Conservation (phyloP, 2,888 invertebrate genomes). For the Hypomecis atomaria region DNA sequence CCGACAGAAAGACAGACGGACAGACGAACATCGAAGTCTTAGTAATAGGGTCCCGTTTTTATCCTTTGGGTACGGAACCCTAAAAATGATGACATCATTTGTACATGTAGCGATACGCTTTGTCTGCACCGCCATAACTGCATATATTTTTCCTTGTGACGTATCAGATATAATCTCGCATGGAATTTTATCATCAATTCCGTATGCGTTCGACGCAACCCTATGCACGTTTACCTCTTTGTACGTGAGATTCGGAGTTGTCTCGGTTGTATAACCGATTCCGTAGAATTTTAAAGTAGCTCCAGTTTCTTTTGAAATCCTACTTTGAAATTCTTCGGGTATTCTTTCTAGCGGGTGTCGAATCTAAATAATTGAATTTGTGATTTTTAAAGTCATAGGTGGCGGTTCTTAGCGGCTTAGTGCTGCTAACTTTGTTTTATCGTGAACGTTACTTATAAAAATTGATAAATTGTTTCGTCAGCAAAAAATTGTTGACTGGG, state of each 20-base stretch:
- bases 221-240: slow-evolving; percentile 9
- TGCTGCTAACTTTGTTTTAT: slow-evolving; percentile 7
- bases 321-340: slow-evolving; percentile 20
- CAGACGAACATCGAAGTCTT: too few relatives aligned
- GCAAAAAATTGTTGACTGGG: too few relatives aligned
- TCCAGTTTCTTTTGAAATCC: slow-evolving; percentile 28
- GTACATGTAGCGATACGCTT: too few relatives aligned
- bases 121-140: too few relatives aligned
- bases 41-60: too few relatives aligned
- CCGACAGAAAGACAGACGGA: too few relatives aligned
- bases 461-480: too few relatives aligned
- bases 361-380: slow-evolving; percentile 27
- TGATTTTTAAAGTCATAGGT: slow-evolving; percentile 20
- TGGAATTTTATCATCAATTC: background rate
- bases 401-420: background rate
- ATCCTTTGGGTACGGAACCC: too few relatives aligned
- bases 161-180: too few relatives aligned
- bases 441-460: background rate
- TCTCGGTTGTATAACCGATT: slow-evolving; percentile 43
- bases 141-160: too few relatives aligned
- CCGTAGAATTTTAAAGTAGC: slow-evolving; percentile 41
- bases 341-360: slow-evolving; percentile 21
- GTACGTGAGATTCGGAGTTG: slow-evolving; percentile 41
- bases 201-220: background rate
- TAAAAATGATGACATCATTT: too few relatives aligned